Base-by-base conservation (phyloP, 2,797 vertebrate species). In the Molossus alvarezi region DNA sequence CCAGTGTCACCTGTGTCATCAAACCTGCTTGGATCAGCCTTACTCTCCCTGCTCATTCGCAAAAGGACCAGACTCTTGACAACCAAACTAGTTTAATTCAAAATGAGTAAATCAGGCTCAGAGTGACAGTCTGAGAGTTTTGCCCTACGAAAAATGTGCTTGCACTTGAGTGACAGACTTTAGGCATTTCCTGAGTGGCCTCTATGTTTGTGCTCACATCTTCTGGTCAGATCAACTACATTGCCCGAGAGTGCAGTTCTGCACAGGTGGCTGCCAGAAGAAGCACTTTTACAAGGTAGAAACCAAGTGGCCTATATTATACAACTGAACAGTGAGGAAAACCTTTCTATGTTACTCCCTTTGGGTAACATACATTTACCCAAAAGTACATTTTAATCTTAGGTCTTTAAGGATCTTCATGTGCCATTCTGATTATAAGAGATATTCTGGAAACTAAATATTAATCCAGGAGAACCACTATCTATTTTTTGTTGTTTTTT, bases 391-490 rank as follows among this genome's bases (percentile, higher is more conserved):
- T 55, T 91, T 76, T 65, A 51, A 81, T 65, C 51, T 88, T 48
- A 75, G 29, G 20, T 55, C 60, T 91, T 93, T 87, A 86, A 80
- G 53, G 57, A 94, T 62, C 37, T 77, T 89, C 53, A 29, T 23
- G 29, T 45, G 41, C 13, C 75, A 67, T 41, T 72, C 48, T 89
- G 33, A 88, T 83, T 94, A 90, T 75, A 95, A 94, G 21, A 91
- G 79, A 57, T 14, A 64, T 15, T 81, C 65, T 90, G 45, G 88
- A 94, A 92, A 89, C 33, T 83, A 93, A 92, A 83, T 12, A 69
- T 71, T 51, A 94, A 45, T 57, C 48, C 21, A 58, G 33, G 73
- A 96, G 65, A 96, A 87, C 14, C 72, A 88, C 65, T 23, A 41
- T 80, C 90, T 94, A 45, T 45, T 45, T 45, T 45, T 45, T 45